Evolutionary conservation across 2,888 invertebrate species (phyloP), one percentile per base, ranked within the genome.

Genomic region (Pristionchus japonicus): DNA sequence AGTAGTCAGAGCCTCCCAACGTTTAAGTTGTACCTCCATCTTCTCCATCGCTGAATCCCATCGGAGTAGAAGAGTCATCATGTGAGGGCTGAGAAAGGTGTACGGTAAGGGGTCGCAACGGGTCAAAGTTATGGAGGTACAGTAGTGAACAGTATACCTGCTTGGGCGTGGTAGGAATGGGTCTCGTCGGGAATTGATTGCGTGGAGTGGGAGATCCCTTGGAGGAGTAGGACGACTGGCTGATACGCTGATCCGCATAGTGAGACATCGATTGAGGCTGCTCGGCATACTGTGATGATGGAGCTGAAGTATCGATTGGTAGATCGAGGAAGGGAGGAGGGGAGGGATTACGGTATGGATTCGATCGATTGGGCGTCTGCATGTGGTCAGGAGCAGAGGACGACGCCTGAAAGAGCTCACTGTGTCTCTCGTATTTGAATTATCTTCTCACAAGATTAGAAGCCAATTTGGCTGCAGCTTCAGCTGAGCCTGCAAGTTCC

Each of bases 251-350:
- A n/a, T 77, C 77, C 23, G 77, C 77, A 40, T 77, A 77, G 77
- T 77, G 77, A n/a, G 82, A 83, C 9, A 15, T n/a, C 9, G 82
- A 23, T 17, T 52, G 52, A 31, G 49, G 82, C 20, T 49, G 52
- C 23, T 40, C 49, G 31, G 82, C 34, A 83, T 83, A 83, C 82
- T 49, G 82, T 83, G 82, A 34, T 27, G 82, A 83, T 57, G 57
- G 57, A 27, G 49, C 82, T 83, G 82, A 83, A 83, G n/a, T 83
- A 52, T 83, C 82, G 82, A 83, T 83, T 83, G 52, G 23, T 80
- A 17, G 27, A 20, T 80, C 27, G 34, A 20, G 82, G 37, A 34
- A 27, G 31, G 27, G 23, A 52, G 31, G 52, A 23, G 49, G n/a
- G n/a, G 34, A 23, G 20, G 52, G 52, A 49, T 83, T 83, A 83